Evolutionary conservation across 37 sponge, comb jelly and placozoan genomes (phyloP).

Genomic region (Cladorhizidae sp.): DNA sequence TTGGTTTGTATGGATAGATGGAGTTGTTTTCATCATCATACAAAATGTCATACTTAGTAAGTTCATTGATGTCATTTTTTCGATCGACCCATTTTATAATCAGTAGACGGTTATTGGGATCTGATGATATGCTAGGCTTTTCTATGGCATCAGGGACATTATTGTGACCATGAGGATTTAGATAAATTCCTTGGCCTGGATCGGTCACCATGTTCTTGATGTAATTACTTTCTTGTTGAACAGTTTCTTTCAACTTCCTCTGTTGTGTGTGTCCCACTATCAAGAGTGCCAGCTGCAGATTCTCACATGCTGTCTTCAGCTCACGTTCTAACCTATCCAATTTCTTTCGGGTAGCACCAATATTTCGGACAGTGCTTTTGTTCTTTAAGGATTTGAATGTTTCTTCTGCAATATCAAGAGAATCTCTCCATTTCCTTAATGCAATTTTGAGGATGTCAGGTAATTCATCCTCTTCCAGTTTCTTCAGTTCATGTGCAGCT

Average conservation of each 20-base stretch:
- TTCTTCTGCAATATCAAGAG: not conserved
- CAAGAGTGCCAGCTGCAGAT: not conserved
- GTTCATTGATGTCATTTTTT: not conserved
- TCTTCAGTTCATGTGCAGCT: not conserved
- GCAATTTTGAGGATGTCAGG: not conserved
- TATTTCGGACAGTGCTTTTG: not conserved
- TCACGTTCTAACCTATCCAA: not conserved
- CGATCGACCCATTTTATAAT: not conserved
- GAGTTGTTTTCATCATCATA: not conserved
- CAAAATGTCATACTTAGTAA: not conserved
- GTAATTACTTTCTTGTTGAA: not conserved
- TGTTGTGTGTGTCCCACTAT: not conserved
- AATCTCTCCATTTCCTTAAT: not conserved
- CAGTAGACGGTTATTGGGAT: not conserved
- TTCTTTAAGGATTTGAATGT: not conserved
- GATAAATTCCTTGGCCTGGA: not conserved
- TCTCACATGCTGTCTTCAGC: not conserved
- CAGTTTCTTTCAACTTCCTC: not conserved
- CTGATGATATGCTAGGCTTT: not conserved
- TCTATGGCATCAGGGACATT: not conserved
- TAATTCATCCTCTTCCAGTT: not conserved
- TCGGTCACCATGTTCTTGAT: not conserved
- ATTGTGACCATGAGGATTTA: not conserved
- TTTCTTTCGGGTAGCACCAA: not conserved
- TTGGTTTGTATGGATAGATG: not conserved